Evolutionary conservation across 2,113 vertebrate genomes (phyloP).

Genomic region (Coturnix japonica): DNA sequence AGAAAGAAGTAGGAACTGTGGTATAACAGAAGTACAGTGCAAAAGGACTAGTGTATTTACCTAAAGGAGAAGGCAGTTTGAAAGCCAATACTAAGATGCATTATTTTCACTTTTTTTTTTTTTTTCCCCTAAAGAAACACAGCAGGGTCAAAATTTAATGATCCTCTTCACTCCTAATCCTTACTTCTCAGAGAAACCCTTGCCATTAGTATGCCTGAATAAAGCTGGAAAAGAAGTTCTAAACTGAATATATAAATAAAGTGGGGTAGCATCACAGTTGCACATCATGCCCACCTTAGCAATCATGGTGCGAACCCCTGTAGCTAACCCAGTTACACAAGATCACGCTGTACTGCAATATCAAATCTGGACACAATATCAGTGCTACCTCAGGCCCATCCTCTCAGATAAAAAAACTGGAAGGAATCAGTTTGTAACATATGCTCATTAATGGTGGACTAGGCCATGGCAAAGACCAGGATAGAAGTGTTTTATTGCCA

Average conservation of each 20-base stretch:
- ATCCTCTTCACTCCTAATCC: not conserved
- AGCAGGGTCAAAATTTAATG: not conserved
- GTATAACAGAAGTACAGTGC: not conserved
- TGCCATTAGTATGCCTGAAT: not conserved
- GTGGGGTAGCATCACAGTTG: fast-evolving
- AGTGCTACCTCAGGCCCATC: not conserved
- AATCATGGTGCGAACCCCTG: not conserved
- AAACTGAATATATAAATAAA: not conserved
- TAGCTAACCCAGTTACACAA: not conserved
- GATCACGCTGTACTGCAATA: not conserved
- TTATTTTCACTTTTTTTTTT: constrained; percentile 2
- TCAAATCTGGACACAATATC: not conserved
- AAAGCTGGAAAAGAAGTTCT: not conserved
- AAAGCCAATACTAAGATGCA: not conserved
- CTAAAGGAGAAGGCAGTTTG: not conserved
- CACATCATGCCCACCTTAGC: not conserved
- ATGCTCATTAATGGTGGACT: not conserved
- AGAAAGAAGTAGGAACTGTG: not conserved
- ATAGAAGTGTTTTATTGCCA: not conserved
- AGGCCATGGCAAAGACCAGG: not conserved
- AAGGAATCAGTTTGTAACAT: not conserved
- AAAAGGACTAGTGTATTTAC: not conserved
- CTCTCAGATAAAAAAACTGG: not conserved
- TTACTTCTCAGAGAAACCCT: not conserved
- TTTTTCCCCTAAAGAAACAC: not conserved